Percentiles rank a stretch among this genome's conserved stretches.
Evolutionary conservation across 2,888 invertebrate genomes (phyloP).

Genomic region (Cantharis lateralis): DNA sequence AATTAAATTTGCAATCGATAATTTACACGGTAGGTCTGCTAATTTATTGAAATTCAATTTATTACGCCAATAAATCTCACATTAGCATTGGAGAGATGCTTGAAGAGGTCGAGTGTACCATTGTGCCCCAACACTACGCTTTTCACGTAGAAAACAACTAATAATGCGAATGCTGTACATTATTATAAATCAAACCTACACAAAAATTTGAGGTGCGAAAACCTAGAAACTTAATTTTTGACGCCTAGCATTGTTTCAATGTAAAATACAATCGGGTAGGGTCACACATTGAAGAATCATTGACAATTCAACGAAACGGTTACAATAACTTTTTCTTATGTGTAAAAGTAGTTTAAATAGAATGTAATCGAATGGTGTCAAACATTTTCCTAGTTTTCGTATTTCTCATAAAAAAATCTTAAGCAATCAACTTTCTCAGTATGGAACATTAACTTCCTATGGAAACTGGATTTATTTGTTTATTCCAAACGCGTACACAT

Average conservation of each 20-base stretch:
- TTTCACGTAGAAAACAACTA: no score
- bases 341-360: not conserved
- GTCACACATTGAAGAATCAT: not conserved
- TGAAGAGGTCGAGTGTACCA: not conserved
- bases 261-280: not conserved
- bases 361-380: not conserved
- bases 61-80: not conserved
- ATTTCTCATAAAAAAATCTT: slow-evolving; percentile 1
- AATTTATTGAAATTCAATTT: not conserved
- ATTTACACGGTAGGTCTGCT: not conserved
- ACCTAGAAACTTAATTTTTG: not conserved
- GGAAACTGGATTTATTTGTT: not conserved
- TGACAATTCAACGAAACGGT: not conserved
- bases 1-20: not conserved
- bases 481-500: not conserved
- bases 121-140: not conserved
- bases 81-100: not conserved
- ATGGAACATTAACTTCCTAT: not conserved
- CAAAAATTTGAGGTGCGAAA: not conserved
- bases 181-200: not conserved
- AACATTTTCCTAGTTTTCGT: not conserved
- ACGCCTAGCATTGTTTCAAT: not conserved
- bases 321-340: not conserved
- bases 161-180: no score
- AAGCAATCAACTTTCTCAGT: slow-evolving; percentile 1